Conservation (phyloP, 2,888 invertebrate genomes). For the Chromoteleia sp. region DNA sequence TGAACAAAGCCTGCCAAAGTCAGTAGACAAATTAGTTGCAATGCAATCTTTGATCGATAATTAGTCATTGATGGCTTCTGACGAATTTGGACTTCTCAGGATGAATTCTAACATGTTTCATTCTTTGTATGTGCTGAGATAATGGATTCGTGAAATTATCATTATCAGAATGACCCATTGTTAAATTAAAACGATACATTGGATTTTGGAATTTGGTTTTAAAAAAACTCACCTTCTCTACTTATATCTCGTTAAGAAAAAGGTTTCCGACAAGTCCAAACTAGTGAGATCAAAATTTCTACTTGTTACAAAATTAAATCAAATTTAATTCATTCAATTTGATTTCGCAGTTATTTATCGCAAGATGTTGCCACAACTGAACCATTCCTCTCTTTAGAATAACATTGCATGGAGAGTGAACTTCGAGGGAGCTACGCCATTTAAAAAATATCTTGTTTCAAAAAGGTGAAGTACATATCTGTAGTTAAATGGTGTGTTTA, state of each 20-base stretch:
- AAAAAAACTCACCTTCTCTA: no score
- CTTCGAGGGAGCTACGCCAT: conserved; percentile 40
- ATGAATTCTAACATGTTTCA: background rate
- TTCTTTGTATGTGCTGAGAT: no score
- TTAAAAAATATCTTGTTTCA: conserved; percentile 59
- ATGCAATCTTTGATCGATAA: background rate
- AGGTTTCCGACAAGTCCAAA: background rate
- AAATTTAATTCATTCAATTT: background rate
- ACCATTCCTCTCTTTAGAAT: conserved; percentile 34
- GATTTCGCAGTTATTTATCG: conserved; percentile 4
- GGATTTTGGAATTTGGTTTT: background rate
- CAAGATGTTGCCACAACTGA: conserved; percentile 20
- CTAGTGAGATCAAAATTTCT: background rate
- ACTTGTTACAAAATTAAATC: background rate
- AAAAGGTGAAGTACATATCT: conserved; percentile 61
- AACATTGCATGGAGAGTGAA: conserved; percentile 38
- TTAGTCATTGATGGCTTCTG: background rate
- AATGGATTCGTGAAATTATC: no score
- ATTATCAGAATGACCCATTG: no score
- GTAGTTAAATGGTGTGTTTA: conserved; percentile 53
- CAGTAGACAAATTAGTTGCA: background rate
- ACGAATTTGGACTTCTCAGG: conserved; percentile 2
- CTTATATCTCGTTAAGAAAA: no score
- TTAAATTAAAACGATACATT: no score
- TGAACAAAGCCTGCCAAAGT: background rate